phyloP scores from a whole-genome alignment of 2,797 vertebrate genomes.

The Crossoptilon crossoptilon region DNA sequence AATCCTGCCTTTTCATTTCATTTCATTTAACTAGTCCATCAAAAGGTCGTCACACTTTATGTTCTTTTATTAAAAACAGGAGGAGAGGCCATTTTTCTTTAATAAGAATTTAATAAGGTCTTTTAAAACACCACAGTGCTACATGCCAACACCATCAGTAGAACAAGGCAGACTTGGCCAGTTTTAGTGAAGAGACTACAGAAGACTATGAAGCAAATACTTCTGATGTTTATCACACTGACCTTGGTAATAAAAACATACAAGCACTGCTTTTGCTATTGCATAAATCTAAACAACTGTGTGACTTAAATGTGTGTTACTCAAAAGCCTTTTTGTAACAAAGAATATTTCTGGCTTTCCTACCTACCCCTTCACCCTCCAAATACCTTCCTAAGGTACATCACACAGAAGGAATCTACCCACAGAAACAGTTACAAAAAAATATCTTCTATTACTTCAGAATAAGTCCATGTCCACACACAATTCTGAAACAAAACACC shows the following conservation, averaged over 20 bases:
- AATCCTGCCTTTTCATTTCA: neutral
- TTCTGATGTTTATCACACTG: neutral
- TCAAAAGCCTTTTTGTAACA: neutral
- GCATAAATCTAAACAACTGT: neutral
- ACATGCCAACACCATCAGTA: neutral
- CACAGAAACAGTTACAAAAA: neutral
- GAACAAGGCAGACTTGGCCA: neutral
- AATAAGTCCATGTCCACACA: neutral
- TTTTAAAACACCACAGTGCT: neutral
- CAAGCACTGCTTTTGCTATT: neutral
- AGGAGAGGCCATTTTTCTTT: rapidly evolving
- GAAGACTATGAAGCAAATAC: neutral
- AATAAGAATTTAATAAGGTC: neutral
- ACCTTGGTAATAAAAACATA: neutral
- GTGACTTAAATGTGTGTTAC: neutral
- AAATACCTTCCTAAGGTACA: neutral
- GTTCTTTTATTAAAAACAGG: neutral
- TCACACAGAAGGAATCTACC: neutral
- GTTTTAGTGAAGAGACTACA: neutral
- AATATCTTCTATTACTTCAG: neutral
- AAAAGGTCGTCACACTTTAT: neutral
- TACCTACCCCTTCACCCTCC: neutral
- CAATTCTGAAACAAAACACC: neutral
- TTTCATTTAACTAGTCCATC: neutral
- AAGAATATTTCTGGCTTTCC: neutral